Percentiles rank a stretch among this genome's conserved stretches.
Evolutionary conservation across 1,140 invertebrate genomes (phyloP).

Genomic region (Formica exsecta): DNA sequence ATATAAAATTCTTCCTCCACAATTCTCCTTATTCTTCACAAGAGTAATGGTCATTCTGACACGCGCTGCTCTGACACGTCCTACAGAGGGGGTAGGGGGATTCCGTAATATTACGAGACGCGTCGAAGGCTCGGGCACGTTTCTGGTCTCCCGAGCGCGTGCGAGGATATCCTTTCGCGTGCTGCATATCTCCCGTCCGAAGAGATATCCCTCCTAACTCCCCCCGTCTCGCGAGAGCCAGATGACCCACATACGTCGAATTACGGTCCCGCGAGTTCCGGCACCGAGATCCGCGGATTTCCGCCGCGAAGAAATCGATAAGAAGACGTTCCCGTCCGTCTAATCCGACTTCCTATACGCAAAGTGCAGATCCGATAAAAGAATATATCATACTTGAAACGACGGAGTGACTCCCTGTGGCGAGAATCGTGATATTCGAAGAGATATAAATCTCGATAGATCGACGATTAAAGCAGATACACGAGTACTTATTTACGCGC

Average conservation of each 20-base stretch:
- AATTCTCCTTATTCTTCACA: slow-evolving; percentile 56
- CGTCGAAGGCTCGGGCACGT: slow-evolving; percentile 55
- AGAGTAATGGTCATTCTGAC: slow-evolving; percentile 65
- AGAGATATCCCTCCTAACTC: neutral
- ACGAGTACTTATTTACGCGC: neutral
- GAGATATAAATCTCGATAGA: slow-evolving; percentile 22
- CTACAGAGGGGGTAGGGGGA: neutral
- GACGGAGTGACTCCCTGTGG: neutral
- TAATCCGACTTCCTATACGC: slow-evolving; percentile 53
- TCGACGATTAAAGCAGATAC: neutral
- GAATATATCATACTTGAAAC: neutral
- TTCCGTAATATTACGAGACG: slow-evolving; percentile 38
- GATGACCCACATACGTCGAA: slow-evolving; percentile 65
- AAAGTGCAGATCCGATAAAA: slow-evolving; percentile 32
- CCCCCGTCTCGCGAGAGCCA: slow-evolving; percentile 37
- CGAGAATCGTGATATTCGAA: slow-evolving; percentile 18
- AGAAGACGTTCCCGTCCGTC: slow-evolving; percentile 46
- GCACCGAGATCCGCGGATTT: slow-evolving; percentile 43
- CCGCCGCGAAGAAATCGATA: slow-evolving; percentile 48
- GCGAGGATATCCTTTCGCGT: slow-evolving; percentile 40
- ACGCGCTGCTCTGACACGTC: slow-evolving; percentile 50
- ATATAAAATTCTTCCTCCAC: slow-evolving; percentile 36
- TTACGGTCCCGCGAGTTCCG: slow-evolving; percentile 56
- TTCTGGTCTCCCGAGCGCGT: slow-evolving; percentile 35
- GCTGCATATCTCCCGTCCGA: slow-evolving; percentile 44